Evolutionary conservation across 2,113 vertebrate genomes (phyloP), one percentile per base, ranked within the genome.

Genomic region (Herpailurus yagouaroundi): DNA sequence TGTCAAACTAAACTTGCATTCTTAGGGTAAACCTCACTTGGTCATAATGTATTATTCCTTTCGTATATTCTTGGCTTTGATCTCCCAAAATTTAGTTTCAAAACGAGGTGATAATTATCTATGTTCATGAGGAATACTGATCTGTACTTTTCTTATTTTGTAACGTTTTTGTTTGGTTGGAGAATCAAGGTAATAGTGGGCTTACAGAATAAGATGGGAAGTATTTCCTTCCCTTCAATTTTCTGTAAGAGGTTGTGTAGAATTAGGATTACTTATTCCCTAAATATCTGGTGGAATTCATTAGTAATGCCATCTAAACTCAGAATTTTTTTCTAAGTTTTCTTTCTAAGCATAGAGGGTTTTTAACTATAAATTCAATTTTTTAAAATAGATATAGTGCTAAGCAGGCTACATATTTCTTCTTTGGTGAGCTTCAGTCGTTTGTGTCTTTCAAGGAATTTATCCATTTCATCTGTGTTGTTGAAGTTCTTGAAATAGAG

Each of bases 321-420:
- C 88, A 29, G 45, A 74, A 16, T 45, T 77, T 77, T 76, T 48
- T 9, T 7, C 41, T 48, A 76, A 45, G 55, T 64, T 60, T 73
- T n/a, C 68, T 71, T 94, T 86, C 71, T 64, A 19, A 19, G 18
- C 8, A 27, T 77, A 31, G 27, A 79, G 79, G n/a, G n/a, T 66
- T 83, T 77, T 84, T 79, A 91, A 91, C 8, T 73, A 73, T 52
- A 91, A 91, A 80, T 66, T 91, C 31, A 86, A 77, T 69, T 81
- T 86, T 83, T 36, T 7, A 66, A 48, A 86, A 48, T 81, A 86
- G 25, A 45, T 57, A 27, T 55, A 74, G 15, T 45, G 48, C 14
- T 48, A 73, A 94, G 48, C 23, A 55, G 48, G 13, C 36, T 86
- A 36, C 66, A 19, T 63, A 91, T 25, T 86, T 94, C 68, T 71